Base-by-base conservation (phyloP, 2,113 vertebrate species). In the Odocoileus hemionus region DNA sequence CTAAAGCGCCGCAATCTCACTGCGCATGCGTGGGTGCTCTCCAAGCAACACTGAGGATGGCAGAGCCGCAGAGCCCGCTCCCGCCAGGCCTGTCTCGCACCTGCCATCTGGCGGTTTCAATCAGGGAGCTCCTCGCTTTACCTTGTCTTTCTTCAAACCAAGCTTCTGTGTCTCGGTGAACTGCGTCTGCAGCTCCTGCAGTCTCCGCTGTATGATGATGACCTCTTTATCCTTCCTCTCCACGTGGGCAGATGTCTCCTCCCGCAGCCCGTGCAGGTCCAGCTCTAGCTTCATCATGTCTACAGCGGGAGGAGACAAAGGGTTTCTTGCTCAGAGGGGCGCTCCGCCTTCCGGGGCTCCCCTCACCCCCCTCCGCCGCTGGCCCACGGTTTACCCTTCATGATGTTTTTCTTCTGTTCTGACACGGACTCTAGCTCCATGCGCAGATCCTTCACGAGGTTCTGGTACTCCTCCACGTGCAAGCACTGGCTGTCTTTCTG, bases 251-350 rank as follows among this genome's bases (percentile, higher is more conserved):
- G 97, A 97, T 1, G 98, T 96, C 89, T 98, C 98, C 21, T 95
- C 97, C 47, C 98, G 91, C 67, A 99, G 96, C 33, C 64, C n/a
- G 11, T 97, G 98, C 74, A 98, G 83, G 52, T 98, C 98, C 93
- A 98, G 96, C 96, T 99, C 97, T 93, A 99, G 96, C 33, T 96
- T 97, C 79, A 98, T 97, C 94, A 98, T 58, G 86, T 99, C 98
- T 99, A 61, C 13, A 8, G 14, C 0, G 12, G 89, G 28, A 55
- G 0, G 1, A 54, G 85, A 50, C 67, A 55, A 43, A 12, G 54
- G 1, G 4, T 1, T 19, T n/a, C 55, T 33, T 6, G 33, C 64
- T 93, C 82, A 64, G 67, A 84, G 60, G 11, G 17, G n/a, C 26
- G 3, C 39, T 25, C 36, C 1, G 0, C 45, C 54, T n/a, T 64